Evolutionary conservation across 1,140 invertebrate species (phyloP).

Genomic region (Thaumetopoea pityocampa): DNA sequence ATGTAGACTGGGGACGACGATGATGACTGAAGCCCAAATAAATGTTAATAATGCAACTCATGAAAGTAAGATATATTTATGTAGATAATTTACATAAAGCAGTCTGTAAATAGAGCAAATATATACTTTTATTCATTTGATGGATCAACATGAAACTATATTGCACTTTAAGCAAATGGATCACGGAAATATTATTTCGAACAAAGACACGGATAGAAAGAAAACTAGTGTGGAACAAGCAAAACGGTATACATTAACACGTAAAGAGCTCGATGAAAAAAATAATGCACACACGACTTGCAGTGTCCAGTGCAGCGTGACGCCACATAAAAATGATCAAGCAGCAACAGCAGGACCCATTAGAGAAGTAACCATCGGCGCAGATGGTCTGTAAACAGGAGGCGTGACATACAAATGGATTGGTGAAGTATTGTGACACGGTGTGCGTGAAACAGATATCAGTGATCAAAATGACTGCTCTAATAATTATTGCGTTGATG

Average conservation of each 20-base stretch:
- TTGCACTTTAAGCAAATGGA: conserved; percentile 35
- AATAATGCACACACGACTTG: conserved; percentile 41
- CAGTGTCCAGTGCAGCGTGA: conserved; percentile 54
- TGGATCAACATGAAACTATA: conserved; percentile 21
- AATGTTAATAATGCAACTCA: conserved; percentile 14
- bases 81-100: too few relatives aligned
- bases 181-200: conserved; percentile 39
- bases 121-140: conserved; percentile 26
- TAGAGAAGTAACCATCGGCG: conserved; percentile 55
- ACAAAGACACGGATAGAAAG: conserved; percentile 31
- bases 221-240: conserved; percentile 44
- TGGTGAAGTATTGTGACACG: conserved; percentile 43
- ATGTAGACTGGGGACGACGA: too few relatives aligned
- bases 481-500: conserved; percentile 44
- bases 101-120: too few relatives aligned
- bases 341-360: conserved; percentile 45
- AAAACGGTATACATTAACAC: conserved; percentile 45
- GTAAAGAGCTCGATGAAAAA: conserved; percentile 39
- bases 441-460: conserved; percentile 50
- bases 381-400: conserved; percentile 44
- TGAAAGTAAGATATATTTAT: conserved; percentile 66
- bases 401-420: conserved; percentile 66
- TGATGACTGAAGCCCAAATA: too few relatives aligned
- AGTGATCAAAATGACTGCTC: conserved; percentile 58
- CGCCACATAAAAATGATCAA: conserved; percentile 66